These are phyloP conservation scores for Sebastes cheni DNA, from an alignment of 2,797 vertebrate genomes.

Conservation along the genomic window DNA sequence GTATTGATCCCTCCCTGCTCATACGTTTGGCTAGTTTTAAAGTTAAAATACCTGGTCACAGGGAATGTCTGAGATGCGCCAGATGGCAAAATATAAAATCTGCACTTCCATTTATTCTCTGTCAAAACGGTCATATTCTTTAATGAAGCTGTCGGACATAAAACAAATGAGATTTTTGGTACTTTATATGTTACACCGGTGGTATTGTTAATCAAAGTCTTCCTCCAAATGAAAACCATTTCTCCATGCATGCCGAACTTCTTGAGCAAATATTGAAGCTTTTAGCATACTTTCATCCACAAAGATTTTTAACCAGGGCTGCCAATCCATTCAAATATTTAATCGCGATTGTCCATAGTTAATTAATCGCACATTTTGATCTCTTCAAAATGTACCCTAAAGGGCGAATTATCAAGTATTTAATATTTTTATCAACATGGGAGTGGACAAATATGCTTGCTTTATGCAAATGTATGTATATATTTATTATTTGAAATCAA, in stretches of 20 bases:
- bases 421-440: no score
- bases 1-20: background rate
- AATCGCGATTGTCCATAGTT: no score
- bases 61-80: background rate
- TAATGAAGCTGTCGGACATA: background rate
- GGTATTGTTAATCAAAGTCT: background rate
- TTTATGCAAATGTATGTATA: no score
- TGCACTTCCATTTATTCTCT: background rate
- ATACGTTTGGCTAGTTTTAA: background rate
- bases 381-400: no score
- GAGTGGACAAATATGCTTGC: no score
- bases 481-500: no score
- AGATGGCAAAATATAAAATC: slow-evolving; percentile 8
- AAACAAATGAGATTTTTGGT: background rate
- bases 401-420: no score
- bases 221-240: slow-evolving; percentile 5
- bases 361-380: no score
- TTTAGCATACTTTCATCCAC: no score
- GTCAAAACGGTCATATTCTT: background rate
- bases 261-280: background rate
- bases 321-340: no score
- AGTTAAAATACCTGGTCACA: background rate
- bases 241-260: background rate
- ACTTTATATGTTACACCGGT: background rate
- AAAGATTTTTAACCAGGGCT: no score